Evolutionary conservation across 2,797 vertebrate genomes (phyloP), one percentile per base, ranked within the genome.

Genomic region (Enteromius thamalakanensis): DNA sequence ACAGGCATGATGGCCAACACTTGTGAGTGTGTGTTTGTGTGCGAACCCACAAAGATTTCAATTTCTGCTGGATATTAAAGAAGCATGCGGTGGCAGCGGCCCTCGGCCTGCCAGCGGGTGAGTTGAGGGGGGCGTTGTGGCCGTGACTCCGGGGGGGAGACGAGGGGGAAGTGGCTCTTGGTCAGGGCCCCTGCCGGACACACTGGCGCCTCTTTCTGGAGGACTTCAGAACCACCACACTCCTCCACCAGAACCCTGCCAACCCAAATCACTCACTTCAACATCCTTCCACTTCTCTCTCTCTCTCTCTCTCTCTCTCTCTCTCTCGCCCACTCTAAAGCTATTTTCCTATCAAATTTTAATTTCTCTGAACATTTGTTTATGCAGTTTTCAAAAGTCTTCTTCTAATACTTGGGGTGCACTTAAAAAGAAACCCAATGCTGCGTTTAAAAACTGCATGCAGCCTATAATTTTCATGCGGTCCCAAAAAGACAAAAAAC

Each of bases 201-300:
- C 93, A 93, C 92, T 95, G 96, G 96, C 96, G 96, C 96, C 96
- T 96, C 95, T 90, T 91, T 93, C 95, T 96, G 94, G 95, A 96
- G 95, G 95, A 95, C 96, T 95, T 96, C 95, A 94, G 95, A 97
- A 95, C 95, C 96, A 95, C 96, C 95, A 95, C 96, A 96, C 94
- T 93, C 93, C 94, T 95, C 95, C 95, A 93, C 93, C 93, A 92
- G 92, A 93, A 90, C 93, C 93, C 90, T 94, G 95, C 95, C 95
- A 96, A 93, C 94, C 91, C 92, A 94, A 93, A 93, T 93, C 92
- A 90, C 90, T 94, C 91, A 90, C 87, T 89, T 90, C 77, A 81
- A 88, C 82, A 83, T 86, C 69, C 72, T 76, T 83, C 83, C 37
- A 34, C 84, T 23, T 70, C 77, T 86, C 85, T 86, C 72, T 81